Conservation (phyloP, 1,140 invertebrate genomes). For the Monomorium pharaonis region DNA sequence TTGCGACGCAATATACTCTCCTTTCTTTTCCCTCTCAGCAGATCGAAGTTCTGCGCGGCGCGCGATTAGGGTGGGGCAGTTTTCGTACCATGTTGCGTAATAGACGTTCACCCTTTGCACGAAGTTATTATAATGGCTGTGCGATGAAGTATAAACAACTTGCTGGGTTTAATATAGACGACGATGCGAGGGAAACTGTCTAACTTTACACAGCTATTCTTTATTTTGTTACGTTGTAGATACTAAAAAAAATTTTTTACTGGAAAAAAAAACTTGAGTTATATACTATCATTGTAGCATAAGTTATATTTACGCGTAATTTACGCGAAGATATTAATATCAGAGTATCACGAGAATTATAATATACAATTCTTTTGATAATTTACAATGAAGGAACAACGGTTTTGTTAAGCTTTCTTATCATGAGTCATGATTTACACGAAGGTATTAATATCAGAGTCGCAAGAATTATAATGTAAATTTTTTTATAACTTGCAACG, state of each 20-base stretch:
- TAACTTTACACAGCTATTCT: neutral
- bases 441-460: neutral
- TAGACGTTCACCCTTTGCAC: neutral
- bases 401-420: neutral
- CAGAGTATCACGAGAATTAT: neutral
- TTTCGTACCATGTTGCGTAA: constrained; percentile 37
- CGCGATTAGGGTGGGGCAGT: neutral
- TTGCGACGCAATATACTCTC: constrained; percentile 13
- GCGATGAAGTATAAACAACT: constrained; percentile 23
- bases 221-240: neutral
- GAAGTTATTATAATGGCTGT: neutral
- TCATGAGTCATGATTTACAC: neutral
- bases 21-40: neutral
- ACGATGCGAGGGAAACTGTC: neutral
- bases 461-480: neutral
- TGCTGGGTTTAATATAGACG: constrained; percentile 7
- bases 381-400: neutral
- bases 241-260: neutral
- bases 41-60: neutral
- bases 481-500: constrained; percentile 1
- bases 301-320: constrained; percentile 1
- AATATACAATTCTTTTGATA: constrained; percentile 2
- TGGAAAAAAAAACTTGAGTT: neutral
- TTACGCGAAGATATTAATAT: constrained; percentile 3
- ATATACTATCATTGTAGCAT: neutral